A percentile compares a stretch with the other conserved stretches of the same genome.
These are phyloP conservation scores for Anagyrus pseudococci DNA, from an alignment of 2,888 invertebrate genomes.

Conservation along the genomic window DNA sequence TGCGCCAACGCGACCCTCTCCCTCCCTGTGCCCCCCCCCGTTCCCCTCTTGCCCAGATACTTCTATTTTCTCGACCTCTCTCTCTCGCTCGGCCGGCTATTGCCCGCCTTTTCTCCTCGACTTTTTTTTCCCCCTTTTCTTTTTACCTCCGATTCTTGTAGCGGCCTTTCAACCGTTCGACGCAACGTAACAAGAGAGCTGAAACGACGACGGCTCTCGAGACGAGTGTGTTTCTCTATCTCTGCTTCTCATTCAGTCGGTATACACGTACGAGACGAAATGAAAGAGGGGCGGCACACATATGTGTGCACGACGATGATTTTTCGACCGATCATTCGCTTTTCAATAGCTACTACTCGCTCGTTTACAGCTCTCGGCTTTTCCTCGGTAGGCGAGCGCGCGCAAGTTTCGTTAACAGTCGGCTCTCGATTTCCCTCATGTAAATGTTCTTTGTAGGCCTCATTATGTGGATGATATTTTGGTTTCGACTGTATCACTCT, in stretches of 20 bases:
- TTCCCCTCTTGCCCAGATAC: neutral
- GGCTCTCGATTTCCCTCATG: neutral
- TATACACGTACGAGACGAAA: too few species aligned
- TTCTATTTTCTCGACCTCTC: neutral
- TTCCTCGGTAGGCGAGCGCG: too few species aligned
- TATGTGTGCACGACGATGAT: neutral
- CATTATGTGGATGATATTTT: neutral
- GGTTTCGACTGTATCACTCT: neutral
- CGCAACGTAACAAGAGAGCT: neutral
- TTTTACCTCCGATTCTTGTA: conserved; percentile 14
- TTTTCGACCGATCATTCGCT: neutral
- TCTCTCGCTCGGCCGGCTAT: neutral
- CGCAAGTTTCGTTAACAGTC: neutral
- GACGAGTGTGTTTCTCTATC: neutral
- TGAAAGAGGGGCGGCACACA: too few species aligned
- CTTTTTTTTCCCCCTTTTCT: neutral
- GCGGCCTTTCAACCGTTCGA: neutral
- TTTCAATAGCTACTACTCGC: neutral
- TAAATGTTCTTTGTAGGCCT: neutral
- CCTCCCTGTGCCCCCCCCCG: too few species aligned
- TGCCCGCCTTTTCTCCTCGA: neutral
- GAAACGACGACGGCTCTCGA: neutral
- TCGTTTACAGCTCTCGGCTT: neutral
- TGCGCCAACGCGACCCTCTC: conserved; percentile 40
- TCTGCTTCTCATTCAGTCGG: neutral